Conservation (phyloP, 2,797 vertebrate species). For the Cetoscarus ocellatus region DNA sequence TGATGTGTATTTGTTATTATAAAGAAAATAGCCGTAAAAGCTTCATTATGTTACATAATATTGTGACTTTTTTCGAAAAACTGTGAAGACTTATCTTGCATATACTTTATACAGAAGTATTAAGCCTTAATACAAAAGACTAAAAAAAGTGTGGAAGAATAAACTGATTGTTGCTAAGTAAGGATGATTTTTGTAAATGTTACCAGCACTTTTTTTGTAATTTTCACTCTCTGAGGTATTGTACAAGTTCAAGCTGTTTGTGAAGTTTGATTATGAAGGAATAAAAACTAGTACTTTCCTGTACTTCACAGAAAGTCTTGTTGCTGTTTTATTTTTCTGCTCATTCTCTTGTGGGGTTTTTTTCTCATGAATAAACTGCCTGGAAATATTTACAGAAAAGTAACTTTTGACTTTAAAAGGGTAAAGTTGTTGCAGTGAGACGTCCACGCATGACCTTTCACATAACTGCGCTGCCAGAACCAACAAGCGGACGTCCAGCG, state of each 20-base stretch:
- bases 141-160: slow-evolving; percentile 99
- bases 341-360: neutral
- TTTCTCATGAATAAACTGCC: slow-evolving; percentile 11
- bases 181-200: slow-evolving; percentile 99
- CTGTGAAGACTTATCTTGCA: slow-evolving; percentile 99
- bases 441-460: slow-evolving; percentile 3
- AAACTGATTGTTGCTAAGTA: slow-evolving; percentile 99
- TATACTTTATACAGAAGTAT: slow-evolving; percentile 99
- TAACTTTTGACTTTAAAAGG: slow-evolving; percentile 1
- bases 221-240: slow-evolving; percentile 99
- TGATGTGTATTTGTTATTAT: slow-evolving; percentile 99
- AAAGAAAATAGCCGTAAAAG: slow-evolving; percentile 99
- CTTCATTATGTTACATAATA: slow-evolving; percentile 99
- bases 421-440: neutral
- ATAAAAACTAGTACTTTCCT: slow-evolving; percentile 95
- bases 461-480: slow-evolving; percentile 2
- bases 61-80: slow-evolving; percentile 99
- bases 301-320: slow-evolving; percentile 87
- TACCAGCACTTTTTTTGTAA: slow-evolving; percentile 99
- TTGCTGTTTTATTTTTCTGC: slow-evolving; percentile 59
- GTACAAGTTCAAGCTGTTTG: slow-evolving; percentile 99
- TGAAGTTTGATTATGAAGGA: slow-evolving; percentile 99
- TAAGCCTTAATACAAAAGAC: slow-evolving; percentile 99
- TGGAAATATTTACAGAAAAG: neutral
- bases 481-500: neutral